phyloP scores from a whole-genome alignment of 2,797 vertebrate species.

The Gymnocypris eckloni region DNA sequence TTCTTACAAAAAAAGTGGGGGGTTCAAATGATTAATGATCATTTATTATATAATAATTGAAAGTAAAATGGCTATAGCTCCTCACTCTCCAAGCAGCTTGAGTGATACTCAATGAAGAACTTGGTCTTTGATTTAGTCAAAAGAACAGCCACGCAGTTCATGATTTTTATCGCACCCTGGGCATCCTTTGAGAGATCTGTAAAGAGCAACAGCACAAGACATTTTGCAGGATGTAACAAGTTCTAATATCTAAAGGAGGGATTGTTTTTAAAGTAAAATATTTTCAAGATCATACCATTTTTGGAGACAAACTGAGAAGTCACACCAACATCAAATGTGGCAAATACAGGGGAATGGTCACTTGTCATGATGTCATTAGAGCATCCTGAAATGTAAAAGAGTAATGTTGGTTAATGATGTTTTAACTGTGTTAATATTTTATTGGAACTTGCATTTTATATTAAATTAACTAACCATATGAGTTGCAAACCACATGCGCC shows the following conservation, averaged over 20 bases:
- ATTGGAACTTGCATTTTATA: neutral
- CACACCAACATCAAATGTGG: constrained; percentile 95
- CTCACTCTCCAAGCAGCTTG: constrained; percentile 95
- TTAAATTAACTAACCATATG: constrained; percentile 86
- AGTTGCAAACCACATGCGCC: constrained; percentile 93
- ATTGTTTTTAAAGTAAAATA: neutral
- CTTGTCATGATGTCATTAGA: constrained; percentile 95
- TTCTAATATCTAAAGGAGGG: neutral
- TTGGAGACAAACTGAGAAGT: constrained; percentile 98
- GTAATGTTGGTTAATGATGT: neutral
- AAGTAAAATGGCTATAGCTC: neutral
- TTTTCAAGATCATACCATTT: constrained; percentile 78
- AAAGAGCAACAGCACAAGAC: constrained; percentile 45
- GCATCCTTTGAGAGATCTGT: constrained; percentile 83
- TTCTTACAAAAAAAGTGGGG: neutral
- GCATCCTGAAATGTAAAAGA: constrained; percentile 80
- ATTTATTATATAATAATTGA: constrained; percentile 2
- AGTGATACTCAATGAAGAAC: constrained; percentile 97
- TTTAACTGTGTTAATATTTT: neutral
- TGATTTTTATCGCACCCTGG: constrained; percentile 90
- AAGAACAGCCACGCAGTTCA: constrained; percentile 87
- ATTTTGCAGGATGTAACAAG: neutral
- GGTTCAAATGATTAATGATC: neutral
- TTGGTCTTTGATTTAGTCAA: constrained; percentile 96
- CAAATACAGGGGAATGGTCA: constrained; percentile 96